Evolutionary conservation across 2,888 invertebrate species (phyloP), one percentile per base, ranked within the genome.

Genomic region (Priocnemis perturbator): DNA sequence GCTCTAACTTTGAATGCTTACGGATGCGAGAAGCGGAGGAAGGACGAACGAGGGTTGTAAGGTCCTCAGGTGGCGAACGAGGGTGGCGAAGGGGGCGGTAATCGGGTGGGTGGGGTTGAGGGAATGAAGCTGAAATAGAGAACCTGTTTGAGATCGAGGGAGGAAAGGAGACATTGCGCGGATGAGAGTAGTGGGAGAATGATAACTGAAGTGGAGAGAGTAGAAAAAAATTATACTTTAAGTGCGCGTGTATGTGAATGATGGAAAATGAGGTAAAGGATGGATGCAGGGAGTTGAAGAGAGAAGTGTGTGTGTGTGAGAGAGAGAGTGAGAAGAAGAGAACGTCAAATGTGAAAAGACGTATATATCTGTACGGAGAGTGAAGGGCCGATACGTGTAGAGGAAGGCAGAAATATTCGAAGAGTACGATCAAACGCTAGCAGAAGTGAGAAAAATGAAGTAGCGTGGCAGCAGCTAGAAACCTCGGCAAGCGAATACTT

Each of bases 1-100:
- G 62, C 74, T 60, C 67, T 62, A 81, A 82, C 73, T 82, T 80
- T 62, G 71, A 73, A 76, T 66, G 74, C 63, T 74, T 74, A 69
- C 44, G 59, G 69, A 63, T 65, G 60, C 61, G 52, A 62, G 67
- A 57, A 56, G 50, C 52, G 50, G 17, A 67, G 60, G 58, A 17
- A 21, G 17, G 45, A 26, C 7, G 26, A 48, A 48, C 59, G 64
- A 52, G 48, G 56, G 55, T 58, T 52, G 61, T 37, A 37, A 37
- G 37, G 37, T 37, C 37, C 37, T 37, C 37, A 52, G 52, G 59
- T 58, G 60, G 55, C 23, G 52, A 37, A 11, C 20, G 20, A 14
- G 37, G 37, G 14, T 37, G 15, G 17, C 37, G 47, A 15, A 50
- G 1, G 11, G 50, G 50, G 50, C 50, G 47, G 17, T 47, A 3